Percentiles rank a stretch among this genome's conserved stretches.
phyloP scores from a whole-genome alignment of 2,113 vertebrate species.

The Poeciliopsis prolifica region DNA sequence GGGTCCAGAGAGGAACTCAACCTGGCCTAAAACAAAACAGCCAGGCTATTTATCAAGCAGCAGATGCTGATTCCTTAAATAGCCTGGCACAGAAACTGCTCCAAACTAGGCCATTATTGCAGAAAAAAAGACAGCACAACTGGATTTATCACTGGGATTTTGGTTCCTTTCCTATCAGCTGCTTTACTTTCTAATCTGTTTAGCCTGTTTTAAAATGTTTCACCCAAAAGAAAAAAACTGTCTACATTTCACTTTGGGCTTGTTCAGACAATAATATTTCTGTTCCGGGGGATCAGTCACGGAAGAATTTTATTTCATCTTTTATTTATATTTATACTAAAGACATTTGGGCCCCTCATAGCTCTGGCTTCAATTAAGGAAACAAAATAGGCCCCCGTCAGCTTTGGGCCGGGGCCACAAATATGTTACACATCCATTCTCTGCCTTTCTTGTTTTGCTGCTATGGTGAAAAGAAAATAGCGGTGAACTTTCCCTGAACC shows the following conservation, averaged over 20 bases:
- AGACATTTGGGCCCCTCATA: constrained; percentile 80
- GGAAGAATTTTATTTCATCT: constrained; percentile 72
- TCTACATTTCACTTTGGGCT: constrained; percentile 21
- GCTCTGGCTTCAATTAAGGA: constrained; percentile 87
- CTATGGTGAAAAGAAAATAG: constrained; percentile 96
- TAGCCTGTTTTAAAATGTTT: constrained; percentile 12
- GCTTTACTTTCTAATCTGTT: constrained; percentile 33
- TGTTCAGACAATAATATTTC: constrained; percentile 61
- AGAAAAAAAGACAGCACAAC: constrained; percentile 55
- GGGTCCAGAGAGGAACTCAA: constrained; percentile 74
- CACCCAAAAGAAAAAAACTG: constrained; percentile 6
- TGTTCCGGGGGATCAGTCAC: constrained; percentile 61
- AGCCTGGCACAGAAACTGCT: constrained; percentile 81
- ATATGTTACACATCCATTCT: constrained; percentile 89
- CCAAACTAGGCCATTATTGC: constrained; percentile 81
- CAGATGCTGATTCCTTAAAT: constrained; percentile 83
- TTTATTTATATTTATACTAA: constrained; percentile 79
- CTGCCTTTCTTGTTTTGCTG: constrained; percentile 85
- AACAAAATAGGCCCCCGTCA: constrained; percentile 77
- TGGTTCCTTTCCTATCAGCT: constrained; percentile 22
- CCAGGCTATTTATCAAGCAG: constrained; percentile 80
- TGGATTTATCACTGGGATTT: constrained; percentile 67
- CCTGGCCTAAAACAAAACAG: constrained; percentile 79
- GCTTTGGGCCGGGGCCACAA: constrained; percentile 80
- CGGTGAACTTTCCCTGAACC: constrained; percentile 99